These are phyloP conservation scores for Pseudomyrmex concolor DNA, from an alignment of 1,140 invertebrate species.

Conservation along the genomic window DNA sequence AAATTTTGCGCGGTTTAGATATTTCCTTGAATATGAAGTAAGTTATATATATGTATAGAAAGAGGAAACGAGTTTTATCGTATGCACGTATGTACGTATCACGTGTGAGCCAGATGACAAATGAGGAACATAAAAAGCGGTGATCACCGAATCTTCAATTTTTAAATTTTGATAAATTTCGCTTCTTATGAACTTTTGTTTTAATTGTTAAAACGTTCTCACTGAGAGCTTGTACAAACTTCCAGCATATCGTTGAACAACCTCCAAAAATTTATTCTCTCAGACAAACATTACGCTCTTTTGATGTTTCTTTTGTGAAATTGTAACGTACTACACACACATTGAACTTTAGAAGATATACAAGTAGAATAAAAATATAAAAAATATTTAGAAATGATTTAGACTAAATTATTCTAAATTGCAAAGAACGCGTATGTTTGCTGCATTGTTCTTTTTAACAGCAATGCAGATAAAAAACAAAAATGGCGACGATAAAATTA, in stretches of 20 bases:
- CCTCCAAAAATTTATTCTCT: background rate
- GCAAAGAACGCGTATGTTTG: background rate
- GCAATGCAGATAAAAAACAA: background rate
- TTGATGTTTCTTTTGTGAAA: background rate
- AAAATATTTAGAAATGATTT: background rate
- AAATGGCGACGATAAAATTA: background rate
- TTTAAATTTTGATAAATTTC: constrained; percentile 39
- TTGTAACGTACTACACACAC: background rate
- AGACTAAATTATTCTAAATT: background rate
- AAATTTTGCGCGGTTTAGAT: constrained; percentile 60
- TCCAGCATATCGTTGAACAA: background rate
- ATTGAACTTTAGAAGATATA: background rate
- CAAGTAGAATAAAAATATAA: background rate
- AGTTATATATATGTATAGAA: too few species aligned
- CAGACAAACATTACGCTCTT: background rate
- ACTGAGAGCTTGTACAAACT: constrained; percentile 14
- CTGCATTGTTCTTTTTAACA: background rate
- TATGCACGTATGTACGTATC: constrained; percentile 60
- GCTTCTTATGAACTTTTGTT: constrained; percentile 29
- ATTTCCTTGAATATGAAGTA: constrained; percentile 9
- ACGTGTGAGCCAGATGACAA: constrained; percentile 33
- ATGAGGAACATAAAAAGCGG: constrained; percentile 19
- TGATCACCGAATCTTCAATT: constrained; percentile 40
- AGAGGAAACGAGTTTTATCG: constrained; percentile 34
- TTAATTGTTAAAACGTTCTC: constrained; percentile 1